phyloP scores from a whole-genome alignment of 92 coral and sea anemone genomes.

The Heteractis magnifica region DNA sequence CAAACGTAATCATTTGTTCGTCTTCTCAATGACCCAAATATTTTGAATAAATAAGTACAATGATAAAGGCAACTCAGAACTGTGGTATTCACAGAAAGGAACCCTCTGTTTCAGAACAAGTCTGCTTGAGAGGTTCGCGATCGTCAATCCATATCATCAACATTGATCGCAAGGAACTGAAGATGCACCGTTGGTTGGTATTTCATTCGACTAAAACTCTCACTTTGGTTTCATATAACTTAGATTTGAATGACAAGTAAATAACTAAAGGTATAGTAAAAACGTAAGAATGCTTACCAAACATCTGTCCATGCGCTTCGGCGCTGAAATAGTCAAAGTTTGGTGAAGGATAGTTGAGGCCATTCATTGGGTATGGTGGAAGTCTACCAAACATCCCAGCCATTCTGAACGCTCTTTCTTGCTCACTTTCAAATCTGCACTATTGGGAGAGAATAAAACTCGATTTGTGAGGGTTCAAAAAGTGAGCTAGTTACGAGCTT shows the following conservation, averaged over 20 bases:
- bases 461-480: neutral
- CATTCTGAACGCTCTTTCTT: conserved; percentile 60
- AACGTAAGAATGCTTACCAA: conserved; percentile 31
- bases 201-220: neutral
- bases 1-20: conserved; percentile 20
- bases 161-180: neutral
- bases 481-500: conserved; percentile 18
- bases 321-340: conserved; percentile 75
- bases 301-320: conserved; percentile 66
- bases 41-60: conserved; percentile 7
- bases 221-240: neutral
- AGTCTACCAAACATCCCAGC: conserved; percentile 86
- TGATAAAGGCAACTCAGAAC: neutral
- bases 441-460: conserved; percentile 17
- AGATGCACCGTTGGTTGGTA: neutral
- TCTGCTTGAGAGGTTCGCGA: neutral
- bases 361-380: conserved; percentile 81
- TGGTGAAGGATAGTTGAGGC: conserved; percentile 74
- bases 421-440: conserved; percentile 51
- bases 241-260: neutral
- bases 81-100: neutral
- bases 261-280: neutral
- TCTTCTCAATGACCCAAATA: conserved; percentile 8
- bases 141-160: conserved; percentile 12
- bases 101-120: neutral